Conservation (phyloP, 2,888 invertebrate genomes). For the Gandaritis pyraliata region DNA sequence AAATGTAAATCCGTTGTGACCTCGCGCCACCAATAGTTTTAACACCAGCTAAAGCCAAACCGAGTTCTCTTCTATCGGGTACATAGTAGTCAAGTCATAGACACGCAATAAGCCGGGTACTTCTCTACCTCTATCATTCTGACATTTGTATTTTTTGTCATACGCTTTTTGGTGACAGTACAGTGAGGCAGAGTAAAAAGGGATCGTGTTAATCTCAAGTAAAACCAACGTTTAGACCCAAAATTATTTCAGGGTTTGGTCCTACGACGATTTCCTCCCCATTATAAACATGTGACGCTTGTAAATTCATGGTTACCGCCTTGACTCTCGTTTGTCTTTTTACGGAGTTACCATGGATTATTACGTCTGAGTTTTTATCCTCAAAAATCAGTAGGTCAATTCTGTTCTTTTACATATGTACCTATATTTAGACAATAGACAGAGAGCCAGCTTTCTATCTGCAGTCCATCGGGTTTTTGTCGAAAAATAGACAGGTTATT, state of each 20-base stretch:
- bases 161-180: background rate
- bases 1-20: conserved; percentile 42
- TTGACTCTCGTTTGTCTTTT: background rate
- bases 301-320: background rate
- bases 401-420: too few relatives aligned
- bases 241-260: background rate
- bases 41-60: conserved; percentile 33
- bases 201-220: too few relatives aligned
- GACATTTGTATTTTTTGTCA: background rate
- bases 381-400: too few relatives aligned
- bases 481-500: conserved; percentile 52
- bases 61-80: conserved; percentile 18
- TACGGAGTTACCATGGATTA: background rate
- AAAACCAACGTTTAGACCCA: too few relatives aligned
- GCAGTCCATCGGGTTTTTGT: conserved; percentile 40
- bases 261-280: background rate
- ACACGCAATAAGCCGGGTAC: background rate
- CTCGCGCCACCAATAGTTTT: conserved; percentile 41
- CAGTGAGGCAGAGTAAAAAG: too few relatives aligned
- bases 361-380: too few relatives aligned
- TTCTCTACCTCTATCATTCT: background rate
- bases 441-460: conserved; percentile 3
- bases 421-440: too few relatives aligned
- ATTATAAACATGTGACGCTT: conserved; percentile 2
- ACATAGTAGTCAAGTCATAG: conserved; percentile 1